Conservation (phyloP, 2,888 invertebrate species). For the Eumacrocentrus americanus region DNA sequence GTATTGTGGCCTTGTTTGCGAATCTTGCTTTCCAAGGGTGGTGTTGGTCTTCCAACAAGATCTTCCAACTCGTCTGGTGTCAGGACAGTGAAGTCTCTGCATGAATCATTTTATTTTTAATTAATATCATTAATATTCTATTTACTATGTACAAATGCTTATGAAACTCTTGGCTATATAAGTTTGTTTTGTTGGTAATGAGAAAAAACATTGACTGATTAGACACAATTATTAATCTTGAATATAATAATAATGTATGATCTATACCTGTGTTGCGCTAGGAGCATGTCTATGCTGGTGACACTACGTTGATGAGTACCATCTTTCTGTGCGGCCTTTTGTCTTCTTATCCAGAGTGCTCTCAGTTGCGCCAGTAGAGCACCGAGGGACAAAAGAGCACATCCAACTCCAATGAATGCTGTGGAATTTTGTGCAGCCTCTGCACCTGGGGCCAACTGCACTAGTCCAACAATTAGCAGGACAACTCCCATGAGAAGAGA, state of each 20-base stretch:
- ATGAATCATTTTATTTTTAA: neutral
- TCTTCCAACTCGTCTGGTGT: constrained; percentile 68
- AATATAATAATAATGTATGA: neutral
- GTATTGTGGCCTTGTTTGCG: constrained; percentile 55
- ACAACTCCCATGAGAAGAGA: constrained; percentile 76
- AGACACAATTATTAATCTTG: neutral
- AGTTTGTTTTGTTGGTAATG: too few relatives aligned
- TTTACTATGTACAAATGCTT: neutral
- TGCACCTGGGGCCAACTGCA: constrained; percentile 77
- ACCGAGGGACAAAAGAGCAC: constrained; percentile 69
- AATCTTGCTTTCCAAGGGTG: constrained; percentile 63
- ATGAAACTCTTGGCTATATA: too few relatives aligned
- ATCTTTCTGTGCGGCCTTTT: constrained; percentile 62
- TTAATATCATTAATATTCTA: neutral
- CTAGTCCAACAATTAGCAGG: constrained; percentile 76
- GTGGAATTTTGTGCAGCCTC: constrained; percentile 78
- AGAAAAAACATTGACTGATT: too few relatives aligned
- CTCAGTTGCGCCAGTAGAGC: constrained; percentile 71
- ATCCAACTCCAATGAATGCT: constrained; percentile 73
- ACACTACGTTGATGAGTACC: constrained; percentile 62
- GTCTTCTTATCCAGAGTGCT: constrained; percentile 72
- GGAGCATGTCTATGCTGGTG: constrained; percentile 64
- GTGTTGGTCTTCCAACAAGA: constrained; percentile 63
- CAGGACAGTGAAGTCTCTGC: constrained; percentile 61
- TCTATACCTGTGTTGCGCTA: constrained; percentile 64